These are phyloP conservation scores for Phrynocephalus forsythii DNA, from an alignment of 2,797 vertebrate genomes.

Conservation along the genomic window DNA sequence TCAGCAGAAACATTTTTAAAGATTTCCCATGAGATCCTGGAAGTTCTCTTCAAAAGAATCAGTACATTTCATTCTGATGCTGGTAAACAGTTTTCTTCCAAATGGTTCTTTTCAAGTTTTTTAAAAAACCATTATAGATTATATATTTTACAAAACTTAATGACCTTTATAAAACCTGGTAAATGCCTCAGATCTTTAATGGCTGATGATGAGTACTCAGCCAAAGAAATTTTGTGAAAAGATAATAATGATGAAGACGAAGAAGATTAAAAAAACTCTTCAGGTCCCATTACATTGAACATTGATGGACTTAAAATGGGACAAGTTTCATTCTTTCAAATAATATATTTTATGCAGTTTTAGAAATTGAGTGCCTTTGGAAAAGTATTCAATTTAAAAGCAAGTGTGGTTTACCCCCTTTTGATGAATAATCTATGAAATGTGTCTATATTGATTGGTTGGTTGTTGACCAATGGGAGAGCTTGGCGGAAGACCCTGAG, in stretches of 20 bases:
- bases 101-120: not conserved
- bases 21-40: conserved; percentile 34
- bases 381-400: too few species aligned
- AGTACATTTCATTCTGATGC: conserved; percentile 11
- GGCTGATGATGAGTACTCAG: not conserved
- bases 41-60: conserved; percentile 18
- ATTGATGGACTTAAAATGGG: too few species aligned
- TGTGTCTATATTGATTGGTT: too few species aligned
- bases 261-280: not conserved
- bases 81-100: conserved; percentile 42
- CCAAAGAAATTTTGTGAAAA: not conserved
- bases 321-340: too few species aligned
- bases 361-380: too few species aligned
- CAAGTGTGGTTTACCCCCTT: too few species aligned
- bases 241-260: not conserved
- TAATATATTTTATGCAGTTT: too few species aligned
- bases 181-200: not conserved
- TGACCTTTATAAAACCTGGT: conserved; percentile 37
- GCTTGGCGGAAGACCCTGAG: too few species aligned
- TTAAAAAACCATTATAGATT: not conserved
- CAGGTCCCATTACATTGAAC: too few species aligned
- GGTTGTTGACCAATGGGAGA: too few species aligned
- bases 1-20: not conserved
- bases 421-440: too few species aligned
- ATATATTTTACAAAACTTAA: conserved; percentile 18